These are phyloP conservation scores for Lamproptera curius DNA, from an alignment of 2,888 invertebrate genomes.

Conservation along the genomic window DNA sequence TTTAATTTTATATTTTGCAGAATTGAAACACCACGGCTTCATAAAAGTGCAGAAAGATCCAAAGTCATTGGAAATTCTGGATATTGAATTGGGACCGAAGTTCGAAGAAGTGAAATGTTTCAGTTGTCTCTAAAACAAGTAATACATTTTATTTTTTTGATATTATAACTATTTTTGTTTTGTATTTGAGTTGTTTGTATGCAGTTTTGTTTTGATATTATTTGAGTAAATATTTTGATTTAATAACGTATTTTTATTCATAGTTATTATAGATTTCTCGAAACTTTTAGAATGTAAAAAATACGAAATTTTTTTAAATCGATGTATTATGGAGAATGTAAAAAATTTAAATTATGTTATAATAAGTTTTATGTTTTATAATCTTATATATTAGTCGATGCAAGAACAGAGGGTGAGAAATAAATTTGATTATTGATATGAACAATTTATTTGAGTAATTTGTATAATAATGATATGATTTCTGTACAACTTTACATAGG, in stretches of 20 bases:
- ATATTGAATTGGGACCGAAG: conserved; percentile 46
- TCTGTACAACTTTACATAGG: conserved; percentile 75
- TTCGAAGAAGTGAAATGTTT: conserved; percentile 22
- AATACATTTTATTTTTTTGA: no score
- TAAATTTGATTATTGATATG: conserved; percentile 54
- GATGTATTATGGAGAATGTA: no score
- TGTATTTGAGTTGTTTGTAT: conserved; percentile 16
- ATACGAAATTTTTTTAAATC: no score
- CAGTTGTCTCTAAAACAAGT: no score
- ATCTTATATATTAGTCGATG: no score
- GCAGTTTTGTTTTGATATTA: conserved; percentile 3
- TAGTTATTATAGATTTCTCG: no score
- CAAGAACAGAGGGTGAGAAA: no score
- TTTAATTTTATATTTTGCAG: no score
- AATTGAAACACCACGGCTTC: conserved; percentile 55
- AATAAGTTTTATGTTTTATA: no score
- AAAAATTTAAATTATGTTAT: no score
- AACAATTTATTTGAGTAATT: conserved; percentile 77
- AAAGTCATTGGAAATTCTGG: conserved; percentile 44
- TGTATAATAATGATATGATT: conserved; percentile 75
- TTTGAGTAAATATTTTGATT: conserved; percentile 6
- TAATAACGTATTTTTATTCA: not conserved
- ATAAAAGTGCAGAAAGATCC: conserved; percentile 45
- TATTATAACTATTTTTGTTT: conserved; percentile 13
- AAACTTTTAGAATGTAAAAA: no score